Evolutionary conservation across 2,888 invertebrate species (phyloP), one percentile per base, ranked within the genome.

Genomic region (Sarcophaga subvicina): DNA sequence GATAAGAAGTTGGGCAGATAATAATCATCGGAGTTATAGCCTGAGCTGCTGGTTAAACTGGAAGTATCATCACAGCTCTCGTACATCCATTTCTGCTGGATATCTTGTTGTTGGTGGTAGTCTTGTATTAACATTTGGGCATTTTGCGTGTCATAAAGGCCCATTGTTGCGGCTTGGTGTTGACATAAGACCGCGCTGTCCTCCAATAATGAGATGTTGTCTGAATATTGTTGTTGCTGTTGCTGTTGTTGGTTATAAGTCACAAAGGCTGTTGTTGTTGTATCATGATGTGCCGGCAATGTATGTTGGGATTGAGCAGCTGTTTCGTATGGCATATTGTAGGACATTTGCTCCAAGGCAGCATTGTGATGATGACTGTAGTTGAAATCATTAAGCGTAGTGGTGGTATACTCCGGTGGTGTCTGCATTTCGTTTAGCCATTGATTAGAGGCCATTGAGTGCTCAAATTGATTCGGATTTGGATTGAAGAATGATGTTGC

Each of bases 31-130:
- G 92, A 91, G 80, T 91, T 92, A 76, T 92, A 92, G 69, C 91
- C 92, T 2, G 92, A 93, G 72, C 92, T 92, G 88, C 91, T 92
- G 60, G 93, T 93, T 27, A 93, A 85, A 54, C 93, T 94, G 63
- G 93, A 93, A 49, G 93, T 93, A 59, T 93, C 93, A 77, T 93
- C 93, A 84, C 92, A 93, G 86, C 91, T 93, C 88, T 93, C 93
- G 75, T 93, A 92, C 10, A 91, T 85, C 88, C 90, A 90, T 88
- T 91, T 91, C 54, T 88, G 89, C 64, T 80, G 37, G 10, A 37
- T 71, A 4, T 79, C 79, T 82, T 83, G 75, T 27, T 37, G 37
- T 37, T 60, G 14, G 1, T 27, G 1, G 63, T 63, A 87, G n/a
- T 87, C 86, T 10, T 75, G 63, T 2, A 64, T 47, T 25, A 84